Percentiles rank a stretch among this genome's conserved stretches.
phyloP scores from a whole-genome alignment of 2,113 vertebrate species.

The Gorsachius goisagi region DNA sequence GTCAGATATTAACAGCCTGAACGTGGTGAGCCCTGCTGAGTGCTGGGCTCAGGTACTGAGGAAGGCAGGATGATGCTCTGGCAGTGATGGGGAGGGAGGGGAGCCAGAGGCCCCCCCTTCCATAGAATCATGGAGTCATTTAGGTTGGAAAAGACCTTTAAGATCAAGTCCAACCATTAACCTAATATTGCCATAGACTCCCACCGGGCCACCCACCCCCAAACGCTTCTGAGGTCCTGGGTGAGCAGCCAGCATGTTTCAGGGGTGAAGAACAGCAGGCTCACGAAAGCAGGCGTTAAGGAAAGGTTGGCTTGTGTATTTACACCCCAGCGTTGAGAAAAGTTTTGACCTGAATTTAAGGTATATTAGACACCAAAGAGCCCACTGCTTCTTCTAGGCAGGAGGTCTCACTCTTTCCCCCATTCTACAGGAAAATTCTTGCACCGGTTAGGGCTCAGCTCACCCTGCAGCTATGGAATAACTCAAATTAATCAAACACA shows the following conservation, averaged over 20 bases:
- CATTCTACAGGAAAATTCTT: not conserved
- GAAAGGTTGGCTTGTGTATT: not conserved
- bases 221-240: fast-evolving
- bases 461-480: not conserved
- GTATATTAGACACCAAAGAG: not conserved
- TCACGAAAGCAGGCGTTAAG: not conserved
- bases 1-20: not conserved
- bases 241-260: not conserved
- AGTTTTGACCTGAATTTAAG: not conserved
- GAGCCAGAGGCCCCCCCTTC: not conserved
- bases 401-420: not conserved
- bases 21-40: not conserved
- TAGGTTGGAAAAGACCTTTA: too few species aligned
- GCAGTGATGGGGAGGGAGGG: not conserved
- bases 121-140: not conserved
- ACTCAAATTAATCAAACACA: not conserved
- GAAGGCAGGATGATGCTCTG: not conserved
- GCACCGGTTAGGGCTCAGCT: not conserved
- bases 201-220: too few species aligned
- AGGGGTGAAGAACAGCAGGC: not conserved
- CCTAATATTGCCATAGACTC: not conserved
- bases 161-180: too few species aligned
- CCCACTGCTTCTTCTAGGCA: not conserved
- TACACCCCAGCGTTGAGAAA: not conserved
- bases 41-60: not conserved